These are phyloP conservation scores for Ptilonorhynchus violaceus DNA, from an alignment of 2,113 vertebrate genomes.

Conservation along the genomic window DNA sequence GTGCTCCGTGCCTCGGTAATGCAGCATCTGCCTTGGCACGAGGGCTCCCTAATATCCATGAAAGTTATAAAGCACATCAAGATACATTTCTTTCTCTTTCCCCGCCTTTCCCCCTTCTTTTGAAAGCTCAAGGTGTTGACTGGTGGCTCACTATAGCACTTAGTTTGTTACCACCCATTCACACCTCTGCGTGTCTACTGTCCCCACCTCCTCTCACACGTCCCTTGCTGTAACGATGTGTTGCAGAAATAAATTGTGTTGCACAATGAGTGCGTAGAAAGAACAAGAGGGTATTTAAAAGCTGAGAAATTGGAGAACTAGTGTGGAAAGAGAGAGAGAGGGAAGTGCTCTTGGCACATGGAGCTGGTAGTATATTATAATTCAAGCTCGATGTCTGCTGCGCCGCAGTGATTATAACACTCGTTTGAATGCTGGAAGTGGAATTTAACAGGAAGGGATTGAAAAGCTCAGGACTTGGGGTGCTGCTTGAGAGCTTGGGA, in stretches of 20 bases:
- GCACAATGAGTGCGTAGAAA: constrained; percentile 29
- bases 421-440: constrained; percentile 7
- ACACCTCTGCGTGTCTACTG: constrained; percentile 36
- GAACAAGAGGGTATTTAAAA: constrained; percentile 60
- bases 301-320: constrained; percentile 39
- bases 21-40: constrained; percentile 36
- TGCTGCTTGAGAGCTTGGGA: not conserved
- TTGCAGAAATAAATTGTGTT: constrained; percentile 57
- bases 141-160: constrained; percentile 26
- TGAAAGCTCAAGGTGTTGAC: constrained; percentile 43
- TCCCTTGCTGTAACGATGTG: constrained; percentile 27
- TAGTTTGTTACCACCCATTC: constrained; percentile 51
- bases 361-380: not conserved
- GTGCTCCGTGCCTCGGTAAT: constrained; percentile 16
- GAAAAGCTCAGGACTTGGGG: not conserved
- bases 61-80: not conserved
- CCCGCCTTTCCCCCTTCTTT: not conserved
- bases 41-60: not conserved
- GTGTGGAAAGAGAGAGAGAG: constrained; percentile 5
- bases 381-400: constrained; percentile 10
- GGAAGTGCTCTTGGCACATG: constrained; percentile 28
- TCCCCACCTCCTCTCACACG: constrained; percentile 45
- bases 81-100: not conserved
- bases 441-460: not conserved
- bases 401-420: not conserved